phyloP scores from a whole-genome alignment of 2,113 vertebrate species.

The Delphinapterus leucas region DNA sequence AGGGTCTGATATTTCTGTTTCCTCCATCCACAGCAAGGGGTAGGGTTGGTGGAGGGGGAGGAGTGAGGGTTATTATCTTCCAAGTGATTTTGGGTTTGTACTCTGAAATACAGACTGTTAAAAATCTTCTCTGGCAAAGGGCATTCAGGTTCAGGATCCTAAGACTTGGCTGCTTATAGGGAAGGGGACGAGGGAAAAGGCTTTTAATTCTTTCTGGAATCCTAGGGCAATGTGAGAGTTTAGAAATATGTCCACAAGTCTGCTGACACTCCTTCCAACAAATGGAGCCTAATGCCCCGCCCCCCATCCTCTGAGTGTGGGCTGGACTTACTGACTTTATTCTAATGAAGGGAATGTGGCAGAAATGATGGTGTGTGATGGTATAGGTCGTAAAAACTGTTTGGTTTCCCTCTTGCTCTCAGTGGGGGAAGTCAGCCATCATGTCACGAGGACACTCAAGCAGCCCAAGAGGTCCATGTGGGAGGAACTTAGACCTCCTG shows the following conservation, averaged over 20 bases:
- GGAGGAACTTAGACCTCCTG: not conserved
- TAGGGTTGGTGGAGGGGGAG: not conserved
- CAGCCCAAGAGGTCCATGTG: not conserved
- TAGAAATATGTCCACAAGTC: not conserved
- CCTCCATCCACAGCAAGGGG: not conserved
- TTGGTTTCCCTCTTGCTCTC: not conserved
- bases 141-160: not conserved
- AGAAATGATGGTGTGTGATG: not conserved
- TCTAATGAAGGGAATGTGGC: not conserved
- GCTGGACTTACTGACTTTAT: not conserved
- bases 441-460: not conserved
- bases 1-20: not conserved
- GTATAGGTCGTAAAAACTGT: not conserved
- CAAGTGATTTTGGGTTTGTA: not conserved
- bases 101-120: not conserved
- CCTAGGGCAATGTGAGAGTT: not conserved
- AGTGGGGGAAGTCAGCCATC: not conserved
- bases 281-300: not conserved
- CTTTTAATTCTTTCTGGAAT: not conserved
- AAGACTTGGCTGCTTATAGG: not conserved
- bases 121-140: not conserved
- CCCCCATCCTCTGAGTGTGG: not conserved
- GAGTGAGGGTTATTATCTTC: not conserved
- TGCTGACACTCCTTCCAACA: not conserved
- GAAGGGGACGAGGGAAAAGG: not conserved